These are phyloP conservation scores for Phalacrocorax aristotelis DNA, from an alignment of 2,113 vertebrate species.

Conservation along the genomic window DNA sequence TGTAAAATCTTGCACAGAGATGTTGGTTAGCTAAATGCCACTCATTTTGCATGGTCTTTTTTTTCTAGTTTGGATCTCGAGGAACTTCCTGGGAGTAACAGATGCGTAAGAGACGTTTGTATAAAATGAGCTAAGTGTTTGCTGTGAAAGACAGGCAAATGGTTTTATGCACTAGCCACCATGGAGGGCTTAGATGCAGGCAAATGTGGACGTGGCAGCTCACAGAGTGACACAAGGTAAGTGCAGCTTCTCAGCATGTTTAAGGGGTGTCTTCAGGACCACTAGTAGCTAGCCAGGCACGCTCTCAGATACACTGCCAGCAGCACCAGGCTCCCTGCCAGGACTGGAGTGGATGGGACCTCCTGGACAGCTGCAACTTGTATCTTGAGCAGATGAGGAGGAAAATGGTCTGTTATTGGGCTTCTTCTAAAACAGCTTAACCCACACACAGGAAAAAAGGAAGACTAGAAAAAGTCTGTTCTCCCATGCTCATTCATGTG, in stretches of 20 bases:
- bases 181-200: not conserved
- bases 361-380: not conserved
- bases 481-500: not conserved
- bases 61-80: not conserved
- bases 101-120: not conserved
- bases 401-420: not conserved
- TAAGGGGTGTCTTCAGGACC: not conserved
- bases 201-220: fast-evolving
- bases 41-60: not conserved
- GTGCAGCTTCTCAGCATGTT: not conserved
- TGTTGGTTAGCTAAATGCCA: not conserved
- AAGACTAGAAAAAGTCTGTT: not conserved
- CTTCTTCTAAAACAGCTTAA: not conserved
- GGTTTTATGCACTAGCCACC: not conserved
- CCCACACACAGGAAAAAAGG: not conserved
- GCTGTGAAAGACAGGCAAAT: not conserved
- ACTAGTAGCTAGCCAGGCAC: not conserved
- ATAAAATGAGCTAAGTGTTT: not conserved
- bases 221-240: not conserved
- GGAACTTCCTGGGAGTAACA: not conserved
- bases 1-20: not conserved
- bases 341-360: not conserved
- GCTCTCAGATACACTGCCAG: fast-evolving
- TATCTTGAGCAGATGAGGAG: not conserved
- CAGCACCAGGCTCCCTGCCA: not conserved